Conservation (phyloP, 2,797 vertebrate species). For the Capromys pilorides region DNA sequence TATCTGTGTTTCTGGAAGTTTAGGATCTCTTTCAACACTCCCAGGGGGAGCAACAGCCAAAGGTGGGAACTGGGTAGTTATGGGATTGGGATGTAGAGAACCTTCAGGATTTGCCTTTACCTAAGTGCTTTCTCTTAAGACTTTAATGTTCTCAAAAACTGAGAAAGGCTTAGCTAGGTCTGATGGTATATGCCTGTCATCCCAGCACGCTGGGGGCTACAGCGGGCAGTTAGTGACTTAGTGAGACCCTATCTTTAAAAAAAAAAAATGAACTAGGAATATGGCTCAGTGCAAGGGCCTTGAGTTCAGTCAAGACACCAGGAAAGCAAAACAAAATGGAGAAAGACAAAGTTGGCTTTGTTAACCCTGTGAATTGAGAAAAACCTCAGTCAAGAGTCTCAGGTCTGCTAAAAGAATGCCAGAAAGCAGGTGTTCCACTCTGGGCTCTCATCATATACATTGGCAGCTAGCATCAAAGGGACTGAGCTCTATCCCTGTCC, state of each 20-base stretch:
- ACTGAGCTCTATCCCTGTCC: not conserved
- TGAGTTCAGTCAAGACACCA: not conserved
- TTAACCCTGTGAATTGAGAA: slow-evolving; percentile 10
- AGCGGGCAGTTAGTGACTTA: too few species aligned
- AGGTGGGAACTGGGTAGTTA: slow-evolving; percentile 23
- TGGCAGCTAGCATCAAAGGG: not conserved
- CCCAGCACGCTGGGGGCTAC: not conserved
- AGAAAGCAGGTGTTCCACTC: not conserved
- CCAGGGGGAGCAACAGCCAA: slow-evolving; percentile 37
- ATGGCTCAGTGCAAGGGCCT: not conserved
- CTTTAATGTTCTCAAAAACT: slow-evolving; percentile 10
- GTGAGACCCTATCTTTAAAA: too few species aligned
- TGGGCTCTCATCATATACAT: not conserved
- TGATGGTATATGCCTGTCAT: not conserved
- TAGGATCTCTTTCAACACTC: not conserved
- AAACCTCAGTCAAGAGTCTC: not conserved
- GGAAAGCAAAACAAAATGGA: not conserved
- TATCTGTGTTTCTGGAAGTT: not conserved
- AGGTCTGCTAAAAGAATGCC: slow-evolving; percentile 10
- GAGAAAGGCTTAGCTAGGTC: not conserved
- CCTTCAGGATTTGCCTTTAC: slow-evolving; percentile 15
- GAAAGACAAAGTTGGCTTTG: slow-evolving; percentile 40
- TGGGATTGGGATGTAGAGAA: not conserved
- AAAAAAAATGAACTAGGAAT: not conserved
- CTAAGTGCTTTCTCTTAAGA: not conserved